Conservation (phyloP, 92 coral and sea anemone species). For the Phymanthus crucifer region DNA sequence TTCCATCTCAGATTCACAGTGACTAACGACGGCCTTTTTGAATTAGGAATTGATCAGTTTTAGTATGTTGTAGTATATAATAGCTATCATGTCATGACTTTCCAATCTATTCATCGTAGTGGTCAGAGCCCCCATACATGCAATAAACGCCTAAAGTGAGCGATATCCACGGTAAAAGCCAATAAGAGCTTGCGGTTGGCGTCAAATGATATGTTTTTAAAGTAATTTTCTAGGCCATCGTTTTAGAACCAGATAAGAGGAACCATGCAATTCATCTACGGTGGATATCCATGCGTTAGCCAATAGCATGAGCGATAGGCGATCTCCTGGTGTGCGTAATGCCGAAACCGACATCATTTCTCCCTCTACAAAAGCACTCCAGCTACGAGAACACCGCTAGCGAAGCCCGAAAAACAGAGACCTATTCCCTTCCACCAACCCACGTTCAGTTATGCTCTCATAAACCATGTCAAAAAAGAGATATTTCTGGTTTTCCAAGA, state of each 20-base stretch:
- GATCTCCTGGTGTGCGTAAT: background rate
- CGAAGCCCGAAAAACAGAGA: background rate
- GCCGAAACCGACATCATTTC: background rate
- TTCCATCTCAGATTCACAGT: too few relatives aligned
- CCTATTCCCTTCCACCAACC: background rate
- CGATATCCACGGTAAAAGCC: background rate
- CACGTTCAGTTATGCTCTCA: too few relatives aligned
- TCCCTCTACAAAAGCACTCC: background rate
- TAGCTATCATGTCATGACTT: too few relatives aligned
- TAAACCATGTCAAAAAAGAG: background rate
- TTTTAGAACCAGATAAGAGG: background rate
- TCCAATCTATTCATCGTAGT: background rate
- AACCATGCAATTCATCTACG: background rate
- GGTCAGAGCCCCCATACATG: background rate
- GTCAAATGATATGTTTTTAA: background rate
- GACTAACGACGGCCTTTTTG: too few relatives aligned
- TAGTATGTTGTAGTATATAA: too few relatives aligned
- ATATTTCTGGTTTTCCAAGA: constrained; percentile 1
- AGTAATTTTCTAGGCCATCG: background rate
- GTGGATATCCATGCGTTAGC: background rate
- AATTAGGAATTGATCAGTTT: too few relatives aligned
- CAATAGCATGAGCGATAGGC: background rate
- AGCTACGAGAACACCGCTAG: background rate
- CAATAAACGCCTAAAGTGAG: background rate
- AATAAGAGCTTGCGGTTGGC: background rate